Evolutionary conservation across 2,113 vertebrate genomes (phyloP), one percentile per base, ranked within the genome.

Genomic region (Actenoides lindsayi): DNA sequence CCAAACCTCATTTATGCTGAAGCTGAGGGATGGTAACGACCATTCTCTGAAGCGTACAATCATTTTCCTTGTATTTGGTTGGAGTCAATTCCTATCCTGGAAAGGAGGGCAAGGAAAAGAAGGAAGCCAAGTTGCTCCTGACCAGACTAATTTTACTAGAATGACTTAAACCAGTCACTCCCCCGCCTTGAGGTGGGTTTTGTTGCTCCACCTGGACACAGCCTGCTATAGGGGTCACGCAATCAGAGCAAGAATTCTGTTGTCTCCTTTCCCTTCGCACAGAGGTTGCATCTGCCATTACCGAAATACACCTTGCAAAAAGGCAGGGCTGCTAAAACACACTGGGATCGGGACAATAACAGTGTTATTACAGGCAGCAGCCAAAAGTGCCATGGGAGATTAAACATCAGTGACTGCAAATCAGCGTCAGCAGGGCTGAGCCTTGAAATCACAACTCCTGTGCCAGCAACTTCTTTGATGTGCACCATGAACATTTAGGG

Each of bases 391-490:
- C 90, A 78, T 7, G 31, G 69, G 88, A 96, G 95, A 95, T 90
- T 92, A 93, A 96, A 93, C 69, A 89, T 60, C 79, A 65, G 10
- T 53, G 73, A 70, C 85, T 68, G 77, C 87, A 92, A 94, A 95
- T 82, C 78, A 84, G 89, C 86, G 60, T 75, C 9, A 3, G 94
- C 91, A 94, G 86, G 80, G 73, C 91, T 89, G 94, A 94, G 95
- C 95, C 92, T 92, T 92, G 89, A 90, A 95, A 96, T 89, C 44
- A 70, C 94, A 89, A 11, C 41, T 93, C 68, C 50, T 42, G 69
- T 90, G 94, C 95, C 95, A 94, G 77, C 68, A 83, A 73, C 89
- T 69, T 68, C 86, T 96, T 90, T 96, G 95, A 96, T 84, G 95
- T 84, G 73, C 81, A 65, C 88, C 87, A 77, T 23, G 70, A 71